These are phyloP conservation scores for Lytechinus pictus DNA, from an alignment of 35 echinoderm and acorn worm species.

Conservation along the genomic window DNA sequence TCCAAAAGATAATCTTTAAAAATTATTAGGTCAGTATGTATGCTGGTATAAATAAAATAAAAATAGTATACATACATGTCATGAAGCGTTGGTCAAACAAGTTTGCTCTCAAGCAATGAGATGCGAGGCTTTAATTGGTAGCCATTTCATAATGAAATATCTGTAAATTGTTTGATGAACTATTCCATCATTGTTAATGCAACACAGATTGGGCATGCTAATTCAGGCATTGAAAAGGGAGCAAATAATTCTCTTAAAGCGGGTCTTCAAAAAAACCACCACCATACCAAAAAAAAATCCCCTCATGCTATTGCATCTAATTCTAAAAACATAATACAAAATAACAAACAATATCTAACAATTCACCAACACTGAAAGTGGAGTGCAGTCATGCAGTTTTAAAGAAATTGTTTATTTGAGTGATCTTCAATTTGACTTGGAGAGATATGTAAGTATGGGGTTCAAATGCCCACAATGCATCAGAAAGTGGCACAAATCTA, in stretches of 20 bases:
- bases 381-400: not conserved
- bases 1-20: no score
- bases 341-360: not conserved
- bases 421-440: not conserved
- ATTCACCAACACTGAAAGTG: not conserved
- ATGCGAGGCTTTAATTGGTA: no score
- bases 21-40: no score
- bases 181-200: no score
- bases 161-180: no score
- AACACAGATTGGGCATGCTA: not conserved
- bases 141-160: no score
- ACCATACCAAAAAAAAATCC: not conserved
- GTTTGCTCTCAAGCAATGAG: no score
- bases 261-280: not conserved
- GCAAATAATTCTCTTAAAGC: not conserved
- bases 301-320: not conserved
- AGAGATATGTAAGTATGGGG: not conserved
- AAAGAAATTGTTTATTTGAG: not conserved
- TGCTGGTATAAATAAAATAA: no score
- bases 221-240: not conserved
- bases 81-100: no score
- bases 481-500: not conserved
- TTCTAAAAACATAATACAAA: not conserved
- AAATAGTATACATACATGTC: no score
- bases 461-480: not conserved